Conservation (phyloP, 2,888 invertebrate genomes). For the Drosophila maculinotata region DNA sequence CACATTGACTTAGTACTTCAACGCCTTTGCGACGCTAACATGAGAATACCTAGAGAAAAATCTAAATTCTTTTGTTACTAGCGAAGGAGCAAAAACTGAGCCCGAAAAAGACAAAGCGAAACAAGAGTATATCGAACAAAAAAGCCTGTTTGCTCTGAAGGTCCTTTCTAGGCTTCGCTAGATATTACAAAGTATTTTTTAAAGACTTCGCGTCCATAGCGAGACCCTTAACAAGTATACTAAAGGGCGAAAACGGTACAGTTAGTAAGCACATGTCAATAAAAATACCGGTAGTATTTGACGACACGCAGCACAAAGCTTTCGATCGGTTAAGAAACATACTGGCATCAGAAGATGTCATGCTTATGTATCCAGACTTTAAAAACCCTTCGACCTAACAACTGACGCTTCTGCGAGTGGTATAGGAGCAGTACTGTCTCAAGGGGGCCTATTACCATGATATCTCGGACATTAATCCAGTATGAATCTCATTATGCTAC, state of each 20-base stretch:
- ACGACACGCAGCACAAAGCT: neutral
- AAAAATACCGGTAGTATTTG: neutral
- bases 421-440: conserved; percentile 7
- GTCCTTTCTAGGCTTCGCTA: conserved; percentile 2
- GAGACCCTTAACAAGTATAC: no score
- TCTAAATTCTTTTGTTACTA: neutral
- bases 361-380: conserved; percentile 8
- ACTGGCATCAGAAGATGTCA: neutral
- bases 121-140: neutral
- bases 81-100: neutral
- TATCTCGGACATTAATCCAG: neutral
- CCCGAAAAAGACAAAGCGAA: neutral
- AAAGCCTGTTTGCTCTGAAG: neutral
- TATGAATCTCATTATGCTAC: conserved; percentile 1
- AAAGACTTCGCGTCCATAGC: no score
- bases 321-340: neutral
- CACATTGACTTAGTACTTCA: conserved; percentile 1
- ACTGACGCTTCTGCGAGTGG: conserved; percentile 1
- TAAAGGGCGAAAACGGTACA: conserved; percentile 7
- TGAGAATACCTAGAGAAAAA: neutral
- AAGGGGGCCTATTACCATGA: conserved; percentile 3
- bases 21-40: neutral
- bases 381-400: neutral
- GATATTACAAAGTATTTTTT: conserved; percentile 6
- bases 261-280: conserved; percentile 9